These are phyloP conservation scores for Platichthys stellatus DNA, from an alignment of 2,113 vertebrate genomes.

Conservation along the genomic window DNA sequence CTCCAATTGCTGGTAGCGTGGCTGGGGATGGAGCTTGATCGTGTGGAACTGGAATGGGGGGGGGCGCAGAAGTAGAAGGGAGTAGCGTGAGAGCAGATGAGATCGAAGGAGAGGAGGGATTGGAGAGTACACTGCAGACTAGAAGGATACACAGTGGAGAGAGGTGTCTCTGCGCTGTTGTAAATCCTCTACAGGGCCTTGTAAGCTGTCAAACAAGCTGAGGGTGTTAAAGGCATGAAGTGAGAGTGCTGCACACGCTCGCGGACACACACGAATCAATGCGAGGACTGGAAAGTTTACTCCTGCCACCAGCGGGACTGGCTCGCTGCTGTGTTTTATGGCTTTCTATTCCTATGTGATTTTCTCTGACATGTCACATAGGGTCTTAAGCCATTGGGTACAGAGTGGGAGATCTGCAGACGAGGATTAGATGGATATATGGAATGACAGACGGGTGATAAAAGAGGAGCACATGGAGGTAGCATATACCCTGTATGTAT, in stretches of 20 bases:
- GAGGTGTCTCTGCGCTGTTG: constrained; percentile 62
- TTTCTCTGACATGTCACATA: constrained; percentile 94
- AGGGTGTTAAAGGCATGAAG: constrained; percentile 69
- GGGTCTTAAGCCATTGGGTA: constrained; percentile 99
- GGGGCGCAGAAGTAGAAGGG: too few species aligned
- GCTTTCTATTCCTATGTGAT: constrained; percentile 99
- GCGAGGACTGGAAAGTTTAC: constrained; percentile 42
- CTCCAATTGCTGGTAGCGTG: constrained; percentile 25
- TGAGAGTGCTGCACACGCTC: constrained; percentile 14
- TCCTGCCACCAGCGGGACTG: constrained; percentile 33
- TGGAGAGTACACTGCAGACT: constrained; percentile 42
- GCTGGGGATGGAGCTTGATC: background rate
- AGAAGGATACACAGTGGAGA: constrained; percentile 52
- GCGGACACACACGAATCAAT: constrained; percentile 14
- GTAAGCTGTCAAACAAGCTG: constrained; percentile 72
- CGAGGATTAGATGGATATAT: constrained; percentile 51
- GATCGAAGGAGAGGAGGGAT: constrained; percentile 5
- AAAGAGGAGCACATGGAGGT: constrained; percentile 30
- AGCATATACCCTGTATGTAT: constrained; percentile 20
- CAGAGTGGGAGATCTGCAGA: constrained; percentile 86
- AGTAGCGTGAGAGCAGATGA: too few species aligned
- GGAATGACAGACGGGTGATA: constrained; percentile 37
- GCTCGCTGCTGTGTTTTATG: constrained; percentile 97
- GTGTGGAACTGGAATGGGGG: background rate
- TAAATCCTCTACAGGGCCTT: constrained; percentile 71